Conservation (phyloP, 2,888 invertebrate species). For the Tyria jacobaeae region DNA sequence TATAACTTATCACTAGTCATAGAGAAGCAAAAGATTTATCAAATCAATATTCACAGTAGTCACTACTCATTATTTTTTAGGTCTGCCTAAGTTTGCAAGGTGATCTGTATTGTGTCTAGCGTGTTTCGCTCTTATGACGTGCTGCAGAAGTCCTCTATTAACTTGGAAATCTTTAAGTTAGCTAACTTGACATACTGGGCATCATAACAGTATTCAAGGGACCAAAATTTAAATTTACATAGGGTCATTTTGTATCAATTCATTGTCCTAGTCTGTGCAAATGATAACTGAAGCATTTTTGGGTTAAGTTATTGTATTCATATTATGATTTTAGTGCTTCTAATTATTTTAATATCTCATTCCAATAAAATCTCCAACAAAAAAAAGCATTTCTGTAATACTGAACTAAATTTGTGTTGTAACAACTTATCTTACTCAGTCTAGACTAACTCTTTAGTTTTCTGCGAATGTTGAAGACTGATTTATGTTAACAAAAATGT, state of each 20-base stretch:
- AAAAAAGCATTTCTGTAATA: not conserved
- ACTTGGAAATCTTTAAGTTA: conserved; percentile 39
- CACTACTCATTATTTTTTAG: not conserved
- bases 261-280: conserved; percentile 20
- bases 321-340: not conserved
- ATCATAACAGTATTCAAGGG: conserved; percentile 27
- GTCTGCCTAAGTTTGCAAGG: conserved; percentile 4
- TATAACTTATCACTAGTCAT: too few relatives aligned
- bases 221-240: conserved; percentile 32
- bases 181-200: conserved; percentile 23
- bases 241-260: conserved; percentile 35
- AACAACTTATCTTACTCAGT: conserved; percentile 10
- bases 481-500: conserved; percentile 23
- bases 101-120: conserved; percentile 16
- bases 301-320: conserved; percentile 6
- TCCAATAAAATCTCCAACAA: not conserved
- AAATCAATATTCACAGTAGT: not conserved
- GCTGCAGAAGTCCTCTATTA: conserved; percentile 26
- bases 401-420: not conserved
- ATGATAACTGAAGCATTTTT: conserved; percentile 22
- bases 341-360: not conserved
- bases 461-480: conserved; percentile 19
- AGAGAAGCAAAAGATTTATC: not conserved
- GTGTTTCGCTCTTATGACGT: conserved; percentile 12
- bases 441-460: conserved; percentile 10